Base-by-base conservation (phyloP, 2,113 vertebrate species). In the Vanacampus margaritifer region DNA sequence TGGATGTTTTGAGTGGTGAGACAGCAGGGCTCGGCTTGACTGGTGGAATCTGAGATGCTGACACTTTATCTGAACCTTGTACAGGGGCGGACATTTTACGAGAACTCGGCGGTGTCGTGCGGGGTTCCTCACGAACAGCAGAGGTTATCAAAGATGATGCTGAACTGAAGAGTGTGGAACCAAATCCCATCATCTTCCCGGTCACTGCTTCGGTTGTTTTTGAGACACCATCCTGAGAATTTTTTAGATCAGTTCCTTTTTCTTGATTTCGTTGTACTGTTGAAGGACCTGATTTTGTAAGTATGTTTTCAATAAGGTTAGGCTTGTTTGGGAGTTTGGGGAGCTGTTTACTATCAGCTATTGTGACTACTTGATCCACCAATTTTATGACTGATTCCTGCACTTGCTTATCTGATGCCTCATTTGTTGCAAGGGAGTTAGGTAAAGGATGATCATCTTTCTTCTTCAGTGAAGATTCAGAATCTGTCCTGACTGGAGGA, bases 111-210 rank as follows among this genome's bases (percentile, higher is more conserved):
- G 80, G 80, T 74, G 82, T 85, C 64, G 61, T 76, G 5, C 68
- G 68, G 39, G 83, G 65, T 50, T 91, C 86, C 17, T 91, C 90
- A 50, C 88, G 79, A 75, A 87, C 84, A 57, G 86, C 69, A 39
- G 90, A 88, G 28, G 88, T 78, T 43, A 90, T 88, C 23, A 92
- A 76, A 80, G 71, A 87, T 10, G 90, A 90, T 23, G 91, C 90
- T 26, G 91, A 89, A 75, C 85, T 90, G 58, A 92, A 89, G 59
- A 92, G 51, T 14, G 90, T 69, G 71, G 90, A 71, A 65, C 87
- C 69, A 72, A 71, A 86, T 83, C 82, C 77, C 87, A 93, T 65
- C 81, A 91, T 85, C 67, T 89, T 91, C 36, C 86, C 89, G 45
- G 85, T 83, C 46, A 90, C 84, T 16, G 81, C 81, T 50, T 87